These are phyloP conservation scores for Ennomos erosarius DNA, from an alignment of 2,888 invertebrate species.

Conservation along the genomic window DNA sequence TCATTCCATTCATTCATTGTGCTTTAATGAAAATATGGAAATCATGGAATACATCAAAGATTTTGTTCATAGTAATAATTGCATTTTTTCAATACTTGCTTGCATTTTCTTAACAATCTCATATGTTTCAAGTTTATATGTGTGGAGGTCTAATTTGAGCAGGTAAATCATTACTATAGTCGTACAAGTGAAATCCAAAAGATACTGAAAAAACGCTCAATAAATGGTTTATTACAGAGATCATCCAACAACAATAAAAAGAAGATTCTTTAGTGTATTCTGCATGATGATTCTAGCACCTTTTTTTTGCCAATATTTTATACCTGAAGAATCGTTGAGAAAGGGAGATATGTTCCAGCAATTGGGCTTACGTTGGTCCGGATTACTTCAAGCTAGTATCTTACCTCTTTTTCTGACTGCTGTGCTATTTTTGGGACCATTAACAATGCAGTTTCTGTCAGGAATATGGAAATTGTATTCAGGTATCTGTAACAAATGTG, in stretches of 20 bases:
- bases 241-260: conserved; percentile 94
- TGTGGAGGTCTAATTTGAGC: conserved; percentile 92
- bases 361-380: conserved; percentile 90
- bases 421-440: conserved; percentile 93
- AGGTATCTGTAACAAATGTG: conserved; percentile 71
- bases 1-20: too few species aligned
- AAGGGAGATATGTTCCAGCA: conserved; percentile 88
- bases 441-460: conserved; percentile 89
- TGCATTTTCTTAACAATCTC: conserved; percentile 91
- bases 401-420: conserved; percentile 92
- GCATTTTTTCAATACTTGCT: conserved; percentile 87
- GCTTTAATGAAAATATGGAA: neutral
- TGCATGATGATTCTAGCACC: conserved; percentile 93
- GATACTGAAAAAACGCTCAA: neutral
- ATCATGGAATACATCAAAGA: conserved; percentile 40
- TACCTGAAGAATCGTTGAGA: conserved; percentile 86
- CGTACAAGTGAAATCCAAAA: too few species aligned
- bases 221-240: conserved; percentile 85
- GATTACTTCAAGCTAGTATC: conserved; percentile 89
- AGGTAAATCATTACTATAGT: conserved; percentile 81
- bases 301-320: conserved; percentile 89
- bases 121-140: conserved; percentile 95
- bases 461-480: conserved; percentile 88
- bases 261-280: conserved; percentile 93
- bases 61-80: conserved; percentile 63